These are phyloP conservation scores for Ochropacha duplaris DNA, from an alignment of 2,888 invertebrate species.

Conservation along the genomic window DNA sequence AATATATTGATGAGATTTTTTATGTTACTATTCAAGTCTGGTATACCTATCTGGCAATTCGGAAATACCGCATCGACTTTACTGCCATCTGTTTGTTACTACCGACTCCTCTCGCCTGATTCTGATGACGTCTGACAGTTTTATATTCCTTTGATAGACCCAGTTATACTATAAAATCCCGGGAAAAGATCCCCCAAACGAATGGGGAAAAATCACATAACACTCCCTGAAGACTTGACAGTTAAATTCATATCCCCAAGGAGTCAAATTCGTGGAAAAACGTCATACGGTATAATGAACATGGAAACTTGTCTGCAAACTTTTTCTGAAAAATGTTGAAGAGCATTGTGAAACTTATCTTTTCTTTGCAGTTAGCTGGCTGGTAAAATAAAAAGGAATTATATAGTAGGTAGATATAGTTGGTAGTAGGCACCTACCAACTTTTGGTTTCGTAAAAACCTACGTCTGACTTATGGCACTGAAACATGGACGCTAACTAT, in stretches of 20 bases:
- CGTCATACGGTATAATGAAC: conserved; percentile 26
- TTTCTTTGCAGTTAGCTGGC: conserved; percentile 15
- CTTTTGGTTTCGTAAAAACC: no score
- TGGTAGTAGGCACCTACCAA: no score
- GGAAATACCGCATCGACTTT: neutral
- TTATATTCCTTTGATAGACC: neutral
- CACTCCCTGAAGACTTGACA: conserved; percentile 20
- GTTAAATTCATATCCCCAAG: conserved; percentile 22
- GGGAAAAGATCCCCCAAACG: conserved; percentile 7
- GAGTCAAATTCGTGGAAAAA: conserved; percentile 24
- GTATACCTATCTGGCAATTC: neutral
- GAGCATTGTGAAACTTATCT: conserved; percentile 14
- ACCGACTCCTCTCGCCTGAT: neutral
- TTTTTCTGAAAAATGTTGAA: conserved; percentile 15
- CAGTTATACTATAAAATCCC: neutral
- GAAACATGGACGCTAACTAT: no score
- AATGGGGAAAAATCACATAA: conserved; percentile 16
- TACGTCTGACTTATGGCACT: no score
- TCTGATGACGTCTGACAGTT: neutral
- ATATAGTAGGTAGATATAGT: neutral
- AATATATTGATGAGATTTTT: neutral
- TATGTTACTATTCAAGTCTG: neutral
- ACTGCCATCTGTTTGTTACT: neutral
- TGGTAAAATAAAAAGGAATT: conserved; percentile 16
- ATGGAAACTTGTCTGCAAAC: conserved; percentile 30